Base-by-base conservation (phyloP, 2,797 vertebrate genomes). In the Chiloscyllium punctatum region DNA sequence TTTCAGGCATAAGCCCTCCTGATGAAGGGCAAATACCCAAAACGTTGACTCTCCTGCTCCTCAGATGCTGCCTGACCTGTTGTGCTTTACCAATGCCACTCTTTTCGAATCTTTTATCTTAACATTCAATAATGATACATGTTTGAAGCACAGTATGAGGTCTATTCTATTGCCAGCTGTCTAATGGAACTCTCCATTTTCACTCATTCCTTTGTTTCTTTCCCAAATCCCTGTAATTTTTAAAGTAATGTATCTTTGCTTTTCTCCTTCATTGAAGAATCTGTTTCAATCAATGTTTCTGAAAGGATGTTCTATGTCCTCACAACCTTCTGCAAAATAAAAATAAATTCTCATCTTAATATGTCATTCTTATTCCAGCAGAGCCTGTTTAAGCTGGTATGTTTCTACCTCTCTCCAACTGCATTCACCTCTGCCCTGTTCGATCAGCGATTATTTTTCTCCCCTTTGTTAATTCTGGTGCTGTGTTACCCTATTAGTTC, bases 361-460 rank as follows among this genome's bases (percentile, higher is more conserved):
- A 37, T 42, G n/a, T 82, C 66, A 57, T 33, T 71, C 42, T 51
- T 68, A 5, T 37, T n/a, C 15, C 33, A 57, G 3, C 16, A 33
- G 42, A 21, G 82, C 95, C 74, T 87, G 51, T 90, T 62, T 96
- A 97, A 30, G 84, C 68, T 87, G 48, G 94, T 86, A 96, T 77
- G 23, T 84, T 53, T 82, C 96, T 96, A 72, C 9, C 96, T 97
- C 96, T 96, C 97, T 62, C 57, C 57, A 62, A 62, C 11, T 62
- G 57, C 57, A 62, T 84, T 48, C 23, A 37, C 48, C 79, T 42
- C 53, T 53, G 33, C 13, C 66, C 79, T 57, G 53, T 79, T 87
- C 37, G 37, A 48, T 86, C 42, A 88, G 72, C 66, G 96, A 97
- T 96, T 97, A 96, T 62, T 62, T 97, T 96, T 21, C 37, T 48